Base-by-base conservation (phyloP, 2,797 vertebrate genomes). In the Masticophis lateralis region DNA sequence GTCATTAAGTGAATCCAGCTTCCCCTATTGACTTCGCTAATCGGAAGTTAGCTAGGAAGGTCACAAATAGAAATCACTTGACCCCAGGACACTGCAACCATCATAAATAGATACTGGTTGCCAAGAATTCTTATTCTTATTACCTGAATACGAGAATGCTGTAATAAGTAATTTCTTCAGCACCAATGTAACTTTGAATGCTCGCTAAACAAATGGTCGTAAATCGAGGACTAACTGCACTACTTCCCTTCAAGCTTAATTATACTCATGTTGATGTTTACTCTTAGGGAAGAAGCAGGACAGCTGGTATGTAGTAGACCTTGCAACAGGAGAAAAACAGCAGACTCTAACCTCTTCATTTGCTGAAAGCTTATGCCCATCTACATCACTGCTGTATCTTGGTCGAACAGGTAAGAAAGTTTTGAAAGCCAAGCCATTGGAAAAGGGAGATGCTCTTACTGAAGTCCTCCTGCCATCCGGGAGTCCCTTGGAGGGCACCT, bases 221-320 rank as follows among this genome's bases (percentile, higher is more conserved):
- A 37, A 74, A 74, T 74, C 16, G 0, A 74, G 69, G 32, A 74
- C 7, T 74, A 74, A 18, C 16, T 37, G n/a, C 69, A 37, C 43
- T 83, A 47, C 43, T 25, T 47, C 74, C 20, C 10, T 83, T 63
- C 89, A 37, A 59, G 20, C 14, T 20, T 89, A 66, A 86, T 43
- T 55, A n/a, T n/a, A n/a, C 43, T 69, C 61, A 91, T 94, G 92
- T 14, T 92, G 3, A 87, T 96, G 51, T 94, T 91, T 59, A 87
- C 69, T 93, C 97, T 63, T 97, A 99, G 99, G 99, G 96, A 99
- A 99, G 96, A 99, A 99, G 97, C 99, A 99, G 96, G 99, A 99
- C 95, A 97, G 99, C 94, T 99, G 99, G 99, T 99, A 99, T 0
- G 99, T 99, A 93, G 98, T 99, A 43, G 99, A 99, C 97, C 98